Base-by-base conservation (phyloP, 2,113 vertebrate species). In the Chlorodrepanis virens region DNA sequence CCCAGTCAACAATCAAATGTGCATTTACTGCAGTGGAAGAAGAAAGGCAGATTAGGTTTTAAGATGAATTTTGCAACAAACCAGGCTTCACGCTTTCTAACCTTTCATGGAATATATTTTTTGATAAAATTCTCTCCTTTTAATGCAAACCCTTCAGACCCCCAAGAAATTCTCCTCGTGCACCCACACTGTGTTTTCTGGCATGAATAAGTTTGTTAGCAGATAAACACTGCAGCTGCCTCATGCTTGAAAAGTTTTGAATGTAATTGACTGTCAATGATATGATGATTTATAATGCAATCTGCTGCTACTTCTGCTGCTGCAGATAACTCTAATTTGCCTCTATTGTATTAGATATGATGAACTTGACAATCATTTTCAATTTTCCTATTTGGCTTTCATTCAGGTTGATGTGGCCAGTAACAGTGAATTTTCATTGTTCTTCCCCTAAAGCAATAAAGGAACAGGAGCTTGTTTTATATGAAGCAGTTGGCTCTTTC, bases 261-360 rank as follows among this genome's bases (percentile, higher is more conserved):
- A 98, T 97, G 90, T 97, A 98, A 98, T 97, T 98, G 97, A 97
- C 97, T 98, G 97, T 98, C 98, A 98, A 97, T 97, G 96, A 98
- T 98, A 98, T 95, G 97, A 97, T 98, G 98, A 98, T 98, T 98
- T 98, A 97, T 98, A 98, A 98, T 97, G 96, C 97, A 98, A 97
- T 98, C 97, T 98, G 96, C 93, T 97, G 80, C 93, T 97, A 89
- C 93, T 97, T 97, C 97, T 97, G 96, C 95, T 93, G 85, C 90
- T 95, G 92, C 86, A 97, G 96, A 98, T 97, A 98, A 97, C 93
- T 97, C 96, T 97, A 97, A 98, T 98, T 98, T 98, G 93, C 93
- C 93, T 97, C 95, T 97, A 97, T 96, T 97, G 87, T 97, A 97
- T 97, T 98, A 97, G 95, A 96, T 96, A 94, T 97, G 94, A 96